Evolutionary conservation across 2,797 vertebrate species (phyloP).

Genomic region (Manis pentadactyla): DNA sequence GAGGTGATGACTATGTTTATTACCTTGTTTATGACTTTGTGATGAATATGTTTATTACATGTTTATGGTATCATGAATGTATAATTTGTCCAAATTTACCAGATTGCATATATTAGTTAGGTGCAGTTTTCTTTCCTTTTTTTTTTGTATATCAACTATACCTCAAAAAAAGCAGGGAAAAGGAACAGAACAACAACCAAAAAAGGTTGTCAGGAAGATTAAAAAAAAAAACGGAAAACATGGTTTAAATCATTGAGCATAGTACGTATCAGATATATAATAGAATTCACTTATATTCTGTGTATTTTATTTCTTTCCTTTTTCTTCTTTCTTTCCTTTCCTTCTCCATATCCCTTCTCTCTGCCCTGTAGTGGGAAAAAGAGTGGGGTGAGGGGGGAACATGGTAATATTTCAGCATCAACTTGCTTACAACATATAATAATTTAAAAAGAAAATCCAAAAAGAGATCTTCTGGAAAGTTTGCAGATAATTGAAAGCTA

Average conservation of each 20-base stretch:
- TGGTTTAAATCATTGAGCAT: background rate
- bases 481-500: background rate
- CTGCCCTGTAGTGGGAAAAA: background rate
- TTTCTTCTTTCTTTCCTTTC: background rate
- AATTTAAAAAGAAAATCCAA: background rate
- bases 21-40: background rate
- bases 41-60: background rate
- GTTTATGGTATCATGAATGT: background rate
- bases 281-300: background rate
- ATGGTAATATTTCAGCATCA: background rate
- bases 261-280: background rate
- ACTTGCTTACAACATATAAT: background rate
- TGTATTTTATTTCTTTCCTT: background rate
- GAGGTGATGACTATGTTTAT: background rate
- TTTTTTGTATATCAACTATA: background rate
- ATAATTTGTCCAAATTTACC: background rate
- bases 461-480: background rate
- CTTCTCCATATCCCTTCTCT: background rate
- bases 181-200: background rate
- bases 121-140: background rate
- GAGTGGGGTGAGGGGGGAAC: background rate
- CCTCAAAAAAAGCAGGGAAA: background rate
- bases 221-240: background rate
- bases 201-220: background rate
- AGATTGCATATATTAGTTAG: background rate